Evolutionary conservation across 2,797 vertebrate species (phyloP), one percentile per base, ranked within the genome.

Genomic region (Petrocephalus schoutedeni): DNA sequence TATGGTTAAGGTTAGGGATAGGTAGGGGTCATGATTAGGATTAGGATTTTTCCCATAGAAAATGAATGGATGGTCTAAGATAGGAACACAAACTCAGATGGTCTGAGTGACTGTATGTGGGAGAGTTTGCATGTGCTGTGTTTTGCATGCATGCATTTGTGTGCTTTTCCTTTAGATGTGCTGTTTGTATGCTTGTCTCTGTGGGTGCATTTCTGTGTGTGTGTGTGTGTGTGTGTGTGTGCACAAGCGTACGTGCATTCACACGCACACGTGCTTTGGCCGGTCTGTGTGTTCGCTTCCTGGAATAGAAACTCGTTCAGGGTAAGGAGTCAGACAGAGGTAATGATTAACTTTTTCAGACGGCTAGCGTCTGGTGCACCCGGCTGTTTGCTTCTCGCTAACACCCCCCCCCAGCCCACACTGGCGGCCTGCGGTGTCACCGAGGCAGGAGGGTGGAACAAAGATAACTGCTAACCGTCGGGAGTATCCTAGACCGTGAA

Each of bases 301-400:
- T 92, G 94, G 91, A 92, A 93, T 92, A 91, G 88, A 93, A 91
- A 90, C 95, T 86, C 7, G 95, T 95, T 96, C 95, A 95, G 95
- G 85, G 56, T 86, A 64, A 64, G 56, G 32, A 97, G 97, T 97
- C 97, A 98, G 97, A 98, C 97, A 96, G 95, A 96, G 97, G 96
- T 98, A 99, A 98, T 99, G 96, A 99, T 98, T 98, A 99, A 98
- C 98, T 97, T 98, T 96, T 97, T 93, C 96, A 97, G 98, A 97
- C 98, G 97, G 95, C 95, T 88, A 88, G 85, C 96, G 84, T 96
- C 96, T 94, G 94, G 94, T 95, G 93, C 93, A 88, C 91, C 89
- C 91, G 93, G 93, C 93, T 94, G 91, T 95, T 92, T 49, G 16
- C 57, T 36, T 45, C 58, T 86, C 14, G 36, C 56, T 85, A 57